These are phyloP conservation scores for Phasianus colchicus DNA, from an alignment of 2,113 vertebrate genomes.

Conservation along the genomic window DNA sequence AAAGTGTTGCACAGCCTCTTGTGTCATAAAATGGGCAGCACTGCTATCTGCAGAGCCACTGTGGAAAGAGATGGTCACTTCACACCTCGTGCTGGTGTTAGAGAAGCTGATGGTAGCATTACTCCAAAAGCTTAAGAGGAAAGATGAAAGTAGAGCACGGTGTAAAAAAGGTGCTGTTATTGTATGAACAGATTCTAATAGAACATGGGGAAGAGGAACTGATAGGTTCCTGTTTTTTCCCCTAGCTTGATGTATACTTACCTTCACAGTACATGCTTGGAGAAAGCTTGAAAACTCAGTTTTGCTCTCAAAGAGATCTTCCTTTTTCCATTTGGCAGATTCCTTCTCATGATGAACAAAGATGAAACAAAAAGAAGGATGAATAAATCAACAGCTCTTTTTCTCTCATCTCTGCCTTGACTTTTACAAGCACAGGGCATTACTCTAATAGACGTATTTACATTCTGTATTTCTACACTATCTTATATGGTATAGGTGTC, in stretches of 20 bases:
- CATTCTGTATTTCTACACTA: background rate
- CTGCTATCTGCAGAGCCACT: background rate
- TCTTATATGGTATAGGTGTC: background rate
- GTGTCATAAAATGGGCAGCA: accelerated
- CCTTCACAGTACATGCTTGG: background rate
- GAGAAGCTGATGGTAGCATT: background rate
- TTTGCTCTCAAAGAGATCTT: conserved; percentile 5
- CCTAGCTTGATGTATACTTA: background rate
- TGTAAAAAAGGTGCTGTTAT: background rate
- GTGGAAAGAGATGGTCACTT: background rate
- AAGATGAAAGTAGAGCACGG: background rate
- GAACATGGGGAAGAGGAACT: background rate
- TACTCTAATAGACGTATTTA: background rate
- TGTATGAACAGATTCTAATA: background rate
- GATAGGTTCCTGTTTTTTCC: background rate
- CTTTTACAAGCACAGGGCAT: background rate
- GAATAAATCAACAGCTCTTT: background rate
- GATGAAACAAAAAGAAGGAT: background rate
- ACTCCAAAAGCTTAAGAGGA: background rate
- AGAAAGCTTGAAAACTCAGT: background rate
- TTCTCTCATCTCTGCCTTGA: background rate
- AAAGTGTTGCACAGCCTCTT: background rate
- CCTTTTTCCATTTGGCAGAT: background rate
- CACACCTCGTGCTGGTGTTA: accelerated
- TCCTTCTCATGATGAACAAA: background rate